These are phyloP conservation scores for Colletes gigas DNA, from an alignment of 1,140 invertebrate genomes.

Conservation along the genomic window DNA sequence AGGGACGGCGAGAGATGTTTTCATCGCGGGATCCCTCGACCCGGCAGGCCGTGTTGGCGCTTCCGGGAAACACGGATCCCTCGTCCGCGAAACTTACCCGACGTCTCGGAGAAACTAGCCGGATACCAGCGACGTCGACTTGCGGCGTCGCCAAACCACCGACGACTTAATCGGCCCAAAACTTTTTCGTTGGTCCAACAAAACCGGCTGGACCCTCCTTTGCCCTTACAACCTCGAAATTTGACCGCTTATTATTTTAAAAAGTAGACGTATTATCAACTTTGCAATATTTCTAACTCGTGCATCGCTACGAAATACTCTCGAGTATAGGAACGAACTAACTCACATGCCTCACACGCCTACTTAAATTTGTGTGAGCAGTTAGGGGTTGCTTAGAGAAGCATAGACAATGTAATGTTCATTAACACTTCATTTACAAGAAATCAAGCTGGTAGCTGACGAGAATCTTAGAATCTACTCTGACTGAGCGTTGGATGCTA, in stretches of 20 bases:
- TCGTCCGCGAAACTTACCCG: constrained; percentile 3
- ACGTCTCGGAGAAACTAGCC: constrained; percentile 7
- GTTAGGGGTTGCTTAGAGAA: no score
- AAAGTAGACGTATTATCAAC: no score
- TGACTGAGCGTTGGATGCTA: no score
- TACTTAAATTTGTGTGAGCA: no score
- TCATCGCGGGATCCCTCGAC: constrained; percentile 28
- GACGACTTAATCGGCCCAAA: constrained; percentile 6
- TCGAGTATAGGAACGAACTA: no score
- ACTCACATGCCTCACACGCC: no score
- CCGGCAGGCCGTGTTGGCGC: constrained; percentile 24
- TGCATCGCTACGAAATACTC: no score
- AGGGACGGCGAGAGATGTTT: background rate
- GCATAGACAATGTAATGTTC: no score
- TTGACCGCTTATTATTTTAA: background rate
- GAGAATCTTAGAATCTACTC: no score
- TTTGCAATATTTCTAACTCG: no score
- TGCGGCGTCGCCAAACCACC: background rate
- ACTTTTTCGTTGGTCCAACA: constrained; percentile 20
- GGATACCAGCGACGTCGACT: background rate
- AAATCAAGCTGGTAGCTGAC: no score
- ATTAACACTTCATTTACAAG: no score
- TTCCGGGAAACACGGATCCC: constrained; percentile 20
- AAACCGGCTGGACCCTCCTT: background rate
- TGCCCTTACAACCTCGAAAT: background rate